Evolutionary conservation across 1,140 invertebrate species (phyloP), one percentile per base, ranked within the genome.

Genomic region (Tetramorium parvispinum): DNA sequence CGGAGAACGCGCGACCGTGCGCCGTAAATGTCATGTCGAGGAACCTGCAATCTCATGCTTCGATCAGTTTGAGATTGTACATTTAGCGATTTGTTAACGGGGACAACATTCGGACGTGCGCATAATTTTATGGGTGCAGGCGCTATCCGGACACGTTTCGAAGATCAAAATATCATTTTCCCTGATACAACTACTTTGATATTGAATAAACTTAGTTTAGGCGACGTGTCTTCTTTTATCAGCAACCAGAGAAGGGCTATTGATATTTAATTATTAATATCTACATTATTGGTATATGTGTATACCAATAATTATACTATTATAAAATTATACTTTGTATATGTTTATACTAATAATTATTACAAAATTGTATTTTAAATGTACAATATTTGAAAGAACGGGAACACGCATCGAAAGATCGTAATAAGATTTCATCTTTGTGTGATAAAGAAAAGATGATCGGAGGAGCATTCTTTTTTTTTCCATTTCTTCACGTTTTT

Each of bases 111-210:
- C 63, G 18, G n/a, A 65, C 32, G 32, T 65, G 27, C 32, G 18
- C 16, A n/a, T 16, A 65, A 40, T 65, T 40, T n/a, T 37, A 65
- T 21, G 63, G 37, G 63, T 65, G 3, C 6, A 18, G n/a, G 18
- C 37, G n/a, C 4, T 32, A 32, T 32, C n/a, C 37, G n/a, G 37
- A 66, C 63, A 66, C 63, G 37, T 66, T 43, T 66, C 37, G 6
- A 40, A 43, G 37, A 68, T 68, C 32, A 68, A 49, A 68, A 68
- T 68, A 49, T 68, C 40, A 27, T 68, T 68, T 68, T 11, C 4
- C 21, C 1, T 21, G 37, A 46, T 46, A 27, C 3, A 68, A 49
- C 37, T 65, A 21, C 21, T 68, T 24, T 16, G 40, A 24, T 46
- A 24, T 46, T 27, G 21, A 27, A 68, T 37, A 55, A 37, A 37